Base-by-base conservation (phyloP, 2,113 vertebrate genomes). In the Neopipo cinnamomea region DNA sequence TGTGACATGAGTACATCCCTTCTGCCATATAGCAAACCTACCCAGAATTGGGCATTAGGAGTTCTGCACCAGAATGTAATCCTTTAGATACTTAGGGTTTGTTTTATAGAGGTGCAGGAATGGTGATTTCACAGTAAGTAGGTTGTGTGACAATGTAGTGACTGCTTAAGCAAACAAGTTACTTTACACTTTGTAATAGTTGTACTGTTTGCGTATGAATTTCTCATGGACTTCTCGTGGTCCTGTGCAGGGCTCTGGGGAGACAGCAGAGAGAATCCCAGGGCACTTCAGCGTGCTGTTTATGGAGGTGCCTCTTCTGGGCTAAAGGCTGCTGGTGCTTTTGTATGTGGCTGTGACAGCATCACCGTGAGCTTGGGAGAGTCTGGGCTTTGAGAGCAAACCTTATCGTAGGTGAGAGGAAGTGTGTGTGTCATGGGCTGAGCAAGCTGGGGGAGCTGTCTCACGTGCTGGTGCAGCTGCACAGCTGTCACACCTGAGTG, bases 351-450 rank as follows among this genome's bases (percentile, higher is more conserved):
- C 61, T 61, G 59, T 1, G 3, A 28, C 18, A 24, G 5, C n/a
- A 22, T 41, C 27, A 1, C 27, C 9, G 3, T 31, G 46, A 63
- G 33, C 47, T 71, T 12, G 8, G 53, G 56, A 18, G 35, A 35
- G 25, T 42, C 37, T 42, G 52, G 30, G 23, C 71, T 72, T 90
- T 22, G 5, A 17, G n/a, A 78, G 46, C 23, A 89, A 61, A 56
- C 66, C 44, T 53, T 50, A 27, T 8, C 9, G 11, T 44, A 39
- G 22, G 66, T 4, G 17, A 66, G 41, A 74, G 44, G 27, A 61
- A 53, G 14, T 0, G 0, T 4, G 1, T 22, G 33, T 75, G 15
- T 70, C 23, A 63, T 85, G 50, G 22, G 20, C 12, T 0, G 3
- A 41, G 20, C 37, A 49, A 25, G 18, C 71, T 76, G 41, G 42